Evolutionary conservation across 2,888 invertebrate species (phyloP), one percentile per base, ranked within the genome.

Genomic region (Andrena hattorfiana): DNA sequence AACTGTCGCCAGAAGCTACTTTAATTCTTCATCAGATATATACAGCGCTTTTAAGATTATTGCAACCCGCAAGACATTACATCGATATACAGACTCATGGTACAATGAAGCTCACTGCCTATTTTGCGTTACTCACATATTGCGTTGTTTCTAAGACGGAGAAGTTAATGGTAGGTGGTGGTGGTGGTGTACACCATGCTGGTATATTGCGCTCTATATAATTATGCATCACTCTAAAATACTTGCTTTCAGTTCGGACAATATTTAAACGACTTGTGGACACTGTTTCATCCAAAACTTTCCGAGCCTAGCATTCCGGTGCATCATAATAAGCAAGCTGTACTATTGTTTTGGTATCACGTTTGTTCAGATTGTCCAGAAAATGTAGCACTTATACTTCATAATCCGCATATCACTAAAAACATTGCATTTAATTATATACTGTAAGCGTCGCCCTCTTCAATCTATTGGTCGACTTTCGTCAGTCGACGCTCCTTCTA

Each of bases 371-470:
- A 99, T 94, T 99, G 99, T 93, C 97, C 98, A 0, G 99, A 99
- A 94, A 99, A 99, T 94, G 97, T 99, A 54, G 97, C 97, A 92
- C 95, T 97, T 72, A 98, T 98, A 89, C 96, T 98, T 77, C 96
- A 97, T 92, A 98, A 98, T 94, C 96, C 97, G 59, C 96, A 97
- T 90, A 97, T 99, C 84, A 97, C 97, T 64, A 98, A 98, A 94
- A 98, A 99, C 94, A 98, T 99, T 94, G 98, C 98, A 85, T 99
- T 98, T 95, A 99, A 98, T 94, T 99, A 99, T 92, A 99, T 99
- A 94, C 95, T 99, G 98, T 98, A 95, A 96, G 97, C 95, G 60
- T 42, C 2, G 26, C 48, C 48, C 20, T 51, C 1, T 23, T 64
- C 13, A 7, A 13, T 26, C 3, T 6, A 42, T 26, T 2, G 16